Evolutionary conservation across 2,113 vertebrate genomes (phyloP).

Genomic region (Rostratula benghalensis): DNA sequence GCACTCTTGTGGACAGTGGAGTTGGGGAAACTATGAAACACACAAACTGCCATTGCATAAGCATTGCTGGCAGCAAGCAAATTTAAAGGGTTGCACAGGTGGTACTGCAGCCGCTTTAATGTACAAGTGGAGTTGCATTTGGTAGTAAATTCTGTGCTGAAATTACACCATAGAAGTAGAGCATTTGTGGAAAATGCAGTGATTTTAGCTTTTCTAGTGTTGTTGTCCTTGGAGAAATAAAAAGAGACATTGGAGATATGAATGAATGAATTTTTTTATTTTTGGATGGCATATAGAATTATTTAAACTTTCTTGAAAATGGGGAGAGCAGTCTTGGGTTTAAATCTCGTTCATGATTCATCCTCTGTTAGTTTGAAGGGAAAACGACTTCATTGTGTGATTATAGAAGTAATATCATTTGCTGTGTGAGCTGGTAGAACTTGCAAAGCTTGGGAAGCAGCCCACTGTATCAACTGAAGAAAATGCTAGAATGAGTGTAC

Average conservation of each 20-base stretch:
- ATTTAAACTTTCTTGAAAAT: background rate
- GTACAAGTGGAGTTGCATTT: fast-evolving
- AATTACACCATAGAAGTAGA: background rate
- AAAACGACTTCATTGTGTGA: background rate
- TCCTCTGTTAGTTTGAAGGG: background rate
- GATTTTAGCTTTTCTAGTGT: background rate
- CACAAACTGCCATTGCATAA: background rate
- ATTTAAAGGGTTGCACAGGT: background rate
- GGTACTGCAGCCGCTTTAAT: background rate
- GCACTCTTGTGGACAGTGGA: background rate
- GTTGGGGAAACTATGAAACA: background rate
- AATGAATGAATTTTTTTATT: background rate
- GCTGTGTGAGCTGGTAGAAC: fast-evolving
- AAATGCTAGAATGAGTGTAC: background rate
- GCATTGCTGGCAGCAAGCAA: background rate
- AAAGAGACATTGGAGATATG: background rate
- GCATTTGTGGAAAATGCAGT: background rate
- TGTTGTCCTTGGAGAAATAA: background rate
- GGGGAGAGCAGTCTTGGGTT: background rate
- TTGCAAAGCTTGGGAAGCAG: background rate
- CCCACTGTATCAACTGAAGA: background rate
- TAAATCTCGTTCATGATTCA: background rate
- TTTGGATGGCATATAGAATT: background rate
- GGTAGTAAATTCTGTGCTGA: background rate
- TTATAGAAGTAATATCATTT: background rate